These are phyloP conservation scores for Mesocentrotus franciscanus DNA, from an alignment of 53 echinoderm and acorn worm genomes.

Conservation along the genomic window DNA sequence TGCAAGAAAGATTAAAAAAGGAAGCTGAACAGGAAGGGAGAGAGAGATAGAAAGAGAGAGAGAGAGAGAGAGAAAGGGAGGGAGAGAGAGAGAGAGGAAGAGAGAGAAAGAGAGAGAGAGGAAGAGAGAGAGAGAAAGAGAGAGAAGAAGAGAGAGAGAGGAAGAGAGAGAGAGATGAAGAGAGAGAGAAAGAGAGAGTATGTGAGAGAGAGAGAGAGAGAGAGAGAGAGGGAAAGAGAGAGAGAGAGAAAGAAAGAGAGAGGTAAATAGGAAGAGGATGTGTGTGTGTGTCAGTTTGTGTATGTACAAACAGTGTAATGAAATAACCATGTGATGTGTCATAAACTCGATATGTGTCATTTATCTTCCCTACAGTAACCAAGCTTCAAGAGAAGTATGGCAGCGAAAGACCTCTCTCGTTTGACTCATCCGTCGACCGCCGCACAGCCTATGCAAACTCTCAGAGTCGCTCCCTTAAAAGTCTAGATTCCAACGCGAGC, in stretches of 20 bases:
- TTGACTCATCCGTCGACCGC: constrained; percentile 70
- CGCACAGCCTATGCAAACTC: constrained; percentile 59
- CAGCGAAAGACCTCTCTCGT: constrained; percentile 71
- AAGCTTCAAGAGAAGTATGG: constrained; percentile 72
- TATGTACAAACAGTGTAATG: constrained; percentile 39
- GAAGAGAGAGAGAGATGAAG: neutral
- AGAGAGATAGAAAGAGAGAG: neutral
- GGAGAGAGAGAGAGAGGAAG: neutral
- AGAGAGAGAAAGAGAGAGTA: neutral
- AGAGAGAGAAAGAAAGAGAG: neutral
- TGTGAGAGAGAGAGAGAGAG: neutral
- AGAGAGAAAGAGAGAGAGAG: neutral
- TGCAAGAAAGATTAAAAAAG: neutral
- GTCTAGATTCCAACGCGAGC: constrained; percentile 67
- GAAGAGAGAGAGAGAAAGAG: neutral
- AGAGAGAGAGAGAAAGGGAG: neutral
- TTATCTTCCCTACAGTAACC: constrained; percentile 66
- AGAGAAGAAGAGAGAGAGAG: neutral
- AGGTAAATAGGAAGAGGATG: constrained; percentile 21
- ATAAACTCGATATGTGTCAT: constrained; percentile 59
- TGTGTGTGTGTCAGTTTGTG: constrained; percentile 44
- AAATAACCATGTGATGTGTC: constrained; percentile 64
- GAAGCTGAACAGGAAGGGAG: neutral
- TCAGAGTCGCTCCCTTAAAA: constrained; percentile 65
- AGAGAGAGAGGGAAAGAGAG: neutral